Conservation (phyloP, 2,888 invertebrate species). For the Slavum lentiscoides region DNA sequence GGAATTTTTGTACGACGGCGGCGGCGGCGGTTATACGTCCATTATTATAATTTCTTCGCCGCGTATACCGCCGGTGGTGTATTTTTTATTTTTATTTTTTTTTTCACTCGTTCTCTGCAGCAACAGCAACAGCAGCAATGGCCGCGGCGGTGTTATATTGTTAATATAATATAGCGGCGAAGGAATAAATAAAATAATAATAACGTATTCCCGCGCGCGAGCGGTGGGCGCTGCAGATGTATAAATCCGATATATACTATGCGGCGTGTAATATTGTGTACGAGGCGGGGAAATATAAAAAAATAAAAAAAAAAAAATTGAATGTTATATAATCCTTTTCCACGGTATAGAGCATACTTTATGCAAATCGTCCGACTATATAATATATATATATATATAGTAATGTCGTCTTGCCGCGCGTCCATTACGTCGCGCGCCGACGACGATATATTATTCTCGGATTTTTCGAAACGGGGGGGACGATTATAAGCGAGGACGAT, state of each 20-base stretch:
- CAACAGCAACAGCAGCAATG: no score
- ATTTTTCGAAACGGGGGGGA: background rate
- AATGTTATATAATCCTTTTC: slow-evolving; percentile 26
- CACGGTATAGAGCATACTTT: background rate
- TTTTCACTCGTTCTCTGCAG: no score
- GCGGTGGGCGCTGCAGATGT: background rate
- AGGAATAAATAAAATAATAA: no score
- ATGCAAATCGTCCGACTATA: slow-evolving; percentile 6
- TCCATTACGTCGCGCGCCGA: no score
- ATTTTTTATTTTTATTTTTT: no score
- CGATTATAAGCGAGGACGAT: no score
- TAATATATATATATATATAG: background rate
- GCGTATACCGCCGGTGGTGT: no score
- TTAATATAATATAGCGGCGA: no score
- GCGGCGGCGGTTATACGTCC: background rate
- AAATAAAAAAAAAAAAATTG: background rate
- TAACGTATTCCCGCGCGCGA: no score
- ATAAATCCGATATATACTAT: background rate
- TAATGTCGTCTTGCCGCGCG: background rate
- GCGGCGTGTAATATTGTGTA: no score
- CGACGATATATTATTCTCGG: background rate
- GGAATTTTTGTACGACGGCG: background rate
- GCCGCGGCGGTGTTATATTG: no score
- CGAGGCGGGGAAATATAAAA: background rate
- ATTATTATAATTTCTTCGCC: no score